A percentile compares a stretch with the other conserved stretches of the same genome.
These are phyloP conservation scores for Poecilobothrus nobilitatus DNA, from an alignment of 2,888 invertebrate genomes.

Conservation along the genomic window DNA sequence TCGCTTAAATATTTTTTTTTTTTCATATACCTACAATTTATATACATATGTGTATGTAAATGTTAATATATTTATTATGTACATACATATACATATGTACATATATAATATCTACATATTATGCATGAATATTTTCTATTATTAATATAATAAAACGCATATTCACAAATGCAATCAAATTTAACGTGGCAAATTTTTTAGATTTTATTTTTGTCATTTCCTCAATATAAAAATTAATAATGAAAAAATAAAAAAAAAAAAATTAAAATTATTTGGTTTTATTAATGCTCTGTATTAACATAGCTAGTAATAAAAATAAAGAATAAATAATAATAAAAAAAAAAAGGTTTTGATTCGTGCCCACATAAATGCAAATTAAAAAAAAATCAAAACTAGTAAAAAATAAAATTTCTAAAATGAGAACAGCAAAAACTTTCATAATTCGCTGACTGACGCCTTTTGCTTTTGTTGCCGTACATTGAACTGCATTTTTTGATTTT, in stretches of 20 bases:
- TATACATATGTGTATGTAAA: no score
- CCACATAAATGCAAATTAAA: background rate
- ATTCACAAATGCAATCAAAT: background rate
- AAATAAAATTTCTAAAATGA: background rate
- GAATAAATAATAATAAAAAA: background rate
- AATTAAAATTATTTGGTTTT: background rate
- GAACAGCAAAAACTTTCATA: conserved; percentile 1
- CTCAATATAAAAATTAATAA: background rate
- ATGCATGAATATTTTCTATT: no score
- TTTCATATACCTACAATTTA: no score
- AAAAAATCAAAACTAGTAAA: background rate
- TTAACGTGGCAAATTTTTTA: background rate
- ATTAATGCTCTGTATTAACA: background rate
- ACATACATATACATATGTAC: no score
- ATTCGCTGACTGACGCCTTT: conserved; percentile 5
- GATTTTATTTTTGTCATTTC: background rate
- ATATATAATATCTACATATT: no score
- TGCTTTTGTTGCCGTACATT: background rate
- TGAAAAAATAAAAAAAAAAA: background rate
- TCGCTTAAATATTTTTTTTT: no score
- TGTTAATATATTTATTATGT: no score
- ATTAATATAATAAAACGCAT: no score
- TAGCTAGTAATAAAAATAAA: background rate
- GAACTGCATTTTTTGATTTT: no score
- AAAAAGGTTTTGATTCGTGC: background rate